Percentiles rank a stretch among this genome's conserved stretches.
phyloP scores from a whole-genome alignment of 2,113 vertebrate species.

The Panthera uncia region DNA sequence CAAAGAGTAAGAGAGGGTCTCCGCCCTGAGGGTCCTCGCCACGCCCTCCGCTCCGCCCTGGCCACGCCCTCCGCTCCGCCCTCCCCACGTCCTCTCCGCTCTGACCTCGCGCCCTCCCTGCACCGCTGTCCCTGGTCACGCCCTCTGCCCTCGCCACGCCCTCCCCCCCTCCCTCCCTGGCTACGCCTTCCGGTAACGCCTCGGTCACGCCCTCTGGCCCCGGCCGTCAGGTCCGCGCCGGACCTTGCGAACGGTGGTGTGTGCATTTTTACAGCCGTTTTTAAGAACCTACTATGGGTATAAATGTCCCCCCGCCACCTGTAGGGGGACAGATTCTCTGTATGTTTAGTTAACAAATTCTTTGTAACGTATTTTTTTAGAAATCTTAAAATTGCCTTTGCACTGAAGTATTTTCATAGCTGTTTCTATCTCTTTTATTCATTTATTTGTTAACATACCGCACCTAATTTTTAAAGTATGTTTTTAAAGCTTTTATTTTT shows the following conservation, averaged over 20 bases:
- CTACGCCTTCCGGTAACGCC: no score
- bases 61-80: no score
- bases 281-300: constrained; percentile 74
- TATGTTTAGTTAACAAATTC: constrained; percentile 85
- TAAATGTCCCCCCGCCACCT: constrained; percentile 70
- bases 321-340: constrained; percentile 80
- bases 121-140: no score
- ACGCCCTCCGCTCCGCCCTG: not conserved
- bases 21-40: constrained; percentile 41
- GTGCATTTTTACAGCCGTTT: constrained; percentile 80
- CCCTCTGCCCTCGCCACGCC: no score
- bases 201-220: constrained; percentile 38
- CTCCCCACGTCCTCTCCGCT: no score
- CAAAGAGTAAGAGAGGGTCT: not conserved
- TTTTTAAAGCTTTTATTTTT: constrained; percentile 83
- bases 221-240: constrained; percentile 57
- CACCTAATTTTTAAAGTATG: constrained; percentile 85
- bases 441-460: constrained; percentile 83
- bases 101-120: no score
- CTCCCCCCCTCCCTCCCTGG: no score
- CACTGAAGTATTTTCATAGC: constrained; percentile 90
- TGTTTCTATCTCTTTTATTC: constrained; percentile 85
- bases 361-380: constrained; percentile 89
- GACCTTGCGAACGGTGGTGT: constrained; percentile 79
- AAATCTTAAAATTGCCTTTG: constrained; percentile 87